Percentiles rank a stretch among this genome's conserved stretches.
Evolutionary conservation across 2,797 vertebrate species (phyloP).

Genomic region (Sebastes vulpes): DNA sequence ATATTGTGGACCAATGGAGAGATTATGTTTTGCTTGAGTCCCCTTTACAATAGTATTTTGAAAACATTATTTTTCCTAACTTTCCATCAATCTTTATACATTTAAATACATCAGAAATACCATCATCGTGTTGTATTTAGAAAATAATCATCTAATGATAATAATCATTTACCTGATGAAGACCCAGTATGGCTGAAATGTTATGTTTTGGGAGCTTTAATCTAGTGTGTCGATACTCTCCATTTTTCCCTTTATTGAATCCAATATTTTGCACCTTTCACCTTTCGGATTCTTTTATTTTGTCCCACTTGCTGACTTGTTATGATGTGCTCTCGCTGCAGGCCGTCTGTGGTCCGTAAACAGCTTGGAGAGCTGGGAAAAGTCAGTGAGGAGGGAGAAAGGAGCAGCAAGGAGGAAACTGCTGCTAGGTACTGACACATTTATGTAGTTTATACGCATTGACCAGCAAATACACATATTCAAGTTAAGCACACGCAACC

Average conservation of each 20-base stretch:
- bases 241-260: neutral
- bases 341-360: conserved; percentile 80
- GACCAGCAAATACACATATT: neutral
- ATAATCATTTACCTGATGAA: neutral
- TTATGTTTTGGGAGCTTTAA: neutral
- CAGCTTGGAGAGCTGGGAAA: conserved; percentile 84
- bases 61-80: neutral
- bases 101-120: neutral
- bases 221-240: neutral
- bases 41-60: neutral
- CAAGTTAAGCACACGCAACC: neutral
- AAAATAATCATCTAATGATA: neutral
- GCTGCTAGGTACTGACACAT: conserved; percentile 61
- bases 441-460: neutral
- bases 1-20: neutral
- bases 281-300: neutral
- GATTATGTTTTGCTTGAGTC: neutral
- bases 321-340: conserved; percentile 33
- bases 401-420: conserved; percentile 78
- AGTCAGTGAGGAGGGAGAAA: conserved; percentile 91
- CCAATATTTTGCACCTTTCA: neutral
- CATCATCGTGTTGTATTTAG: neutral
- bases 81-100: neutral
- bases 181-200: neutral
- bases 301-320: neutral